phyloP scores from a whole-genome alignment of 2,888 invertebrate species.

The Euphydryas editha region DNA sequence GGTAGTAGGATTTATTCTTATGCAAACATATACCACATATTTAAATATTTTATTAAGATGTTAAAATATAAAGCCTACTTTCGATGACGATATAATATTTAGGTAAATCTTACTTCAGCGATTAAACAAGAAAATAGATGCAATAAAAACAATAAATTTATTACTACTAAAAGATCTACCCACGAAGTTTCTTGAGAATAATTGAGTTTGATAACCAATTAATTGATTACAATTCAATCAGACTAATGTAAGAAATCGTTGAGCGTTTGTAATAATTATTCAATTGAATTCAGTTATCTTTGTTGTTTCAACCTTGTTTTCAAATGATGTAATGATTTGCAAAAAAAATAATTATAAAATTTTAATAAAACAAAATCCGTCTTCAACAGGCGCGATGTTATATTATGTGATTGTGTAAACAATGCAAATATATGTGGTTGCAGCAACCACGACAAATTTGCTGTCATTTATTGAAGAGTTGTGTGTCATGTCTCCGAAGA shows the following conservation, averaged over 20 bases:
- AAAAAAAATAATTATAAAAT: background rate
- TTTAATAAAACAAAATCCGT: background rate
- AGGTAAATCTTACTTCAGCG: background rate
- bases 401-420: no score
- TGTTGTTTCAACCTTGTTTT: background rate
- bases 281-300: conserved; percentile 15
- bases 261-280: conserved; percentile 19
- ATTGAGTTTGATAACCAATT: conserved; percentile 26
- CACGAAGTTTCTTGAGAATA: background rate
- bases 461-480: no score
- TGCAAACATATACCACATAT: no score
- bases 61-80: no score
- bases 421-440: no score
- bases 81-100: no score
- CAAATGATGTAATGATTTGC: background rate
- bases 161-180: background rate
- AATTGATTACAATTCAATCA: conserved; percentile 29
- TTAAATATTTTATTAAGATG: no score
- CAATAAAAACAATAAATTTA: background rate
- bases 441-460: no score
- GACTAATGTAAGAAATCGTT: conserved; percentile 22
- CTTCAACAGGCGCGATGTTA: no score
- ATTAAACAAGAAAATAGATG: background rate
- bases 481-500: no score
- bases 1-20: no score